Evolutionary conservation across 2,888 invertebrate genomes (phyloP).

Genomic region (Ptychoptera albimana): DNA sequence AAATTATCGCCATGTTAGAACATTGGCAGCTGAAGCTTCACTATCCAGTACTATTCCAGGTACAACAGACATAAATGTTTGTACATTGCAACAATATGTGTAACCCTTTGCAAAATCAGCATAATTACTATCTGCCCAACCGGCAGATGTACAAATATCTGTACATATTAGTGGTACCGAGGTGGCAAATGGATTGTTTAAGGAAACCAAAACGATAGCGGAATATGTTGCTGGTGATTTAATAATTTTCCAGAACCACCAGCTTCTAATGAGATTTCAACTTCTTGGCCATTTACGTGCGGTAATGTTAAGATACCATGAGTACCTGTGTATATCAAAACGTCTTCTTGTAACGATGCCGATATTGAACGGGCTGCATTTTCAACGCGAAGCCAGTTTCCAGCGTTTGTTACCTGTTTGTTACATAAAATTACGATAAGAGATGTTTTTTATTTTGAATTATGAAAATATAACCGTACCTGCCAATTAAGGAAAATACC

Average conservation of each 20-base stretch:
- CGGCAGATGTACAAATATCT: conserved; percentile 23
- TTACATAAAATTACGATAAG: neutral
- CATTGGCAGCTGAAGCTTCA: no score
- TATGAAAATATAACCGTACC: conserved; percentile 23
- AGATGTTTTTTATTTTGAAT: neutral
- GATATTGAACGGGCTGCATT: conserved; percentile 24
- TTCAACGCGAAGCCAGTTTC: conserved; percentile 33
- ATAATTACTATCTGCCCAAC: conserved; percentile 18
- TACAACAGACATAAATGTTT: conserved; percentile 8
- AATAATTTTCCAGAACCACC: conserved; percentile 30
- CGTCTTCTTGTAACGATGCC: conserved; percentile 16
- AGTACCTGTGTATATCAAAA: conserved; percentile 30
- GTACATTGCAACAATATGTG: conserved; percentile 13
- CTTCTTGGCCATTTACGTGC: conserved; percentile 16
- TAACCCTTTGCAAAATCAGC: conserved; percentile 11
- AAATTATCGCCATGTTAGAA: no score
- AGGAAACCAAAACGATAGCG: conserved; percentile 30
- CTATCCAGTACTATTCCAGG: no score
- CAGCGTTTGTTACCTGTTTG: conserved; percentile 24
- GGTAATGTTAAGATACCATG: conserved; percentile 24
- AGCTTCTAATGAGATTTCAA: conserved; percentile 24
- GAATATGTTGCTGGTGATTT: conserved; percentile 21
- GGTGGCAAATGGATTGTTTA: conserved; percentile 31
- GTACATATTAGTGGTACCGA: conserved; percentile 19
- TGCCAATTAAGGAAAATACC: conserved; percentile 30